These are phyloP conservation scores for Lepidocyrtinus sp. DNA, from an alignment of 2,888 invertebrate species.

Conservation along the genomic window DNA sequence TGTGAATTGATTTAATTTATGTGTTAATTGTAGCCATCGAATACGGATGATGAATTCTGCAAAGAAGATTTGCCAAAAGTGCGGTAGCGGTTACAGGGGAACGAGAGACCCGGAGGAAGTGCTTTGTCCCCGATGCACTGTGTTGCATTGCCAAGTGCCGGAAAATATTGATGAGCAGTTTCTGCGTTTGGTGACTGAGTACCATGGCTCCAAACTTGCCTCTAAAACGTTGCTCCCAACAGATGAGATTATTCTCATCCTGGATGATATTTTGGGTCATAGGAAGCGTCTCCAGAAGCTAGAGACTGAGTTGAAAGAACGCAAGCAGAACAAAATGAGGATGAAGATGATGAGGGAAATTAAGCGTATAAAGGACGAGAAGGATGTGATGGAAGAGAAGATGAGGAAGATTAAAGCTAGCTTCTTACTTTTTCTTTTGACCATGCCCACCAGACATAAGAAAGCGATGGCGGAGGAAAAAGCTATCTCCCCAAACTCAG, in stretches of 20 bases:
- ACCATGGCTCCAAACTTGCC: conserved; percentile 1
- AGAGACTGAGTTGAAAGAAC: conserved; percentile 3
- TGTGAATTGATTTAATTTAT: too few relatives aligned
- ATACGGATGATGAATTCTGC: not conserved
- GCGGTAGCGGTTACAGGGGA: conserved; percentile 33
- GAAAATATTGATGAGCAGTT: conserved; percentile 43
- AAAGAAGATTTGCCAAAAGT: conserved; percentile 34
- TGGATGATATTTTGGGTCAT: conserved; percentile 35
- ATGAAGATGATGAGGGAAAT: not conserved
- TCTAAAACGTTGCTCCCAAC: not conserved
- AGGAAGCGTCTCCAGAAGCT: conserved; percentile 18
- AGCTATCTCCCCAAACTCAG: too few relatives aligned
- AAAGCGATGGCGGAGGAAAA: conserved; percentile 5
- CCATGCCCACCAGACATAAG: not conserved
- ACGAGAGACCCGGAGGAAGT: conserved; percentile 31
- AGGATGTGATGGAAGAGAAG: conserved; percentile 28
- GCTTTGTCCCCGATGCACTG: conserved; percentile 44
- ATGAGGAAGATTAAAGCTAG: conserved; percentile 33
- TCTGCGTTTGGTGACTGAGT: conserved; percentile 30
- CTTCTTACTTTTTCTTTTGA: conserved; percentile 18
- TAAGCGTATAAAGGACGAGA: conserved; percentile 27
- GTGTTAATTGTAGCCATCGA: not conserved
- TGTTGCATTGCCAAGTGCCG: conserved; percentile 37
- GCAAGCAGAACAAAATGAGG: not conserved
- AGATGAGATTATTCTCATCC: conserved; percentile 12